Evolutionary conservation across 2,888 invertebrate species (phyloP), one percentile per base, ranked within the genome.

Genomic region (Tiliacea citrago): DNA sequence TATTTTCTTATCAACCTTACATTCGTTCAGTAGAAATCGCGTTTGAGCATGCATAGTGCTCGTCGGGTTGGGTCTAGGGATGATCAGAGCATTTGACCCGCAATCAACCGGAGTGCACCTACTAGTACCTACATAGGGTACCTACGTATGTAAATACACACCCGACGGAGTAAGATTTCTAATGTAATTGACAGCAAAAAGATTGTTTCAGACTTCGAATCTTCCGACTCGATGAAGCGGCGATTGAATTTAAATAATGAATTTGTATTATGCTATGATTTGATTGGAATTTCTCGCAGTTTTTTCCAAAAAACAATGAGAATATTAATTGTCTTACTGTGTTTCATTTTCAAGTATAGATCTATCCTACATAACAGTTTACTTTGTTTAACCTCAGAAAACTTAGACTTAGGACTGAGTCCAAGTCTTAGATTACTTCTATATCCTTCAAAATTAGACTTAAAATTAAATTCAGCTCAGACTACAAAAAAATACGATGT

Each of bases 171-270:
- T 91, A 89, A 92, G 91, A 93, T 93, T 94, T 94, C 94, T 94
- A 94, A 95, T 93, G 95, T 93, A 94, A 95, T 95, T 94, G 94
- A 93, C 93, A 89, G 90, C 88, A 86, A 90, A 91, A 93, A 92
- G 91, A 90, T 90, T 88, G 91, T 91, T 88, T 82, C 79, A 78
- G 78, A 79, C 70, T 63, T 69, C 57, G 65, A 60, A 66, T 75
- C 65, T 68, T 74, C 62, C 74, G 75, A 80, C 57, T 74, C 80
- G 77, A 81, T 75, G 83, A 84, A 87, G 76, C 83, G 86, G 86
- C 87, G 85, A 84, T 88, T 88, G 82, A 82, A 88, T 84, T 84
- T 88, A 76, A 88, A 88, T 82, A 73, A 71, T 72, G 76, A 55
- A 42, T 60, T 49, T 55, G 24, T 81, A 21, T 58, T 49, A 18